Base-by-base conservation (phyloP, 1,140 invertebrate genomes). In the Pachypeltis micranthus region DNA sequence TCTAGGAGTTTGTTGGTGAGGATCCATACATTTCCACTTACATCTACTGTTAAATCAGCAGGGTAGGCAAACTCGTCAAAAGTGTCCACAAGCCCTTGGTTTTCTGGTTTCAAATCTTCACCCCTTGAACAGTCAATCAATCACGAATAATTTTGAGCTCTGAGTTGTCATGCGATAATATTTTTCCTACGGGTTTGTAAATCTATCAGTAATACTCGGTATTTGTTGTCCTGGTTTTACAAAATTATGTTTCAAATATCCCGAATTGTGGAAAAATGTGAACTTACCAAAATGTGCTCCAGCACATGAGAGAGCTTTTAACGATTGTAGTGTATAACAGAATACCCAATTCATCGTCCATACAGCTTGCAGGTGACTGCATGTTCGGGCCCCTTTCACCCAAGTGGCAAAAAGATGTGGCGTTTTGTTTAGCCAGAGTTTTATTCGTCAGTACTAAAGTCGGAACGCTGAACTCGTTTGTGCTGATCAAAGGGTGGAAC, bases 31-130 rank as follows among this genome's bases (percentile, higher is more conserved):
- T 81, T 84, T 3, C 83, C 81, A 3, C 85, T 78, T 2, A 77
- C 77, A 62, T 88, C 86, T 0, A 90, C 84, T 74, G 87, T 88
- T 2, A 90, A 75, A 68, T 89, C 87, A 47, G 85, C 87, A 4
- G 47, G 47, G 47, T 51, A 51, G 4, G 47, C 47, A 7, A 4
- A 7, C 23, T 51, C 47, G 4, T 21, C 47, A 51, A 51, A 51
- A 10, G 47, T 51, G 47, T 51, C 47, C 10, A 51, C 47, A 10
- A 51, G 4, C 4, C 47, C 47, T 21, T 51, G 47, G 4, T 10
- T 14, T 51, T 51, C 23, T 7, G 47, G 47, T 58, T 58, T 16
- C 4, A 24, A 29, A 12, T 58, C 27, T 12, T 27, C 27, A 10
- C 56, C 24, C 27, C 24, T 25, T 23, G 4, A 23, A 58, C 7